Percentiles rank a stretch among this genome's conserved stretches.
These are phyloP conservation scores for Zoanthus gigantus DNA, from an alignment of 92 coral and sea anemone species.

Conservation along the genomic window DNA sequence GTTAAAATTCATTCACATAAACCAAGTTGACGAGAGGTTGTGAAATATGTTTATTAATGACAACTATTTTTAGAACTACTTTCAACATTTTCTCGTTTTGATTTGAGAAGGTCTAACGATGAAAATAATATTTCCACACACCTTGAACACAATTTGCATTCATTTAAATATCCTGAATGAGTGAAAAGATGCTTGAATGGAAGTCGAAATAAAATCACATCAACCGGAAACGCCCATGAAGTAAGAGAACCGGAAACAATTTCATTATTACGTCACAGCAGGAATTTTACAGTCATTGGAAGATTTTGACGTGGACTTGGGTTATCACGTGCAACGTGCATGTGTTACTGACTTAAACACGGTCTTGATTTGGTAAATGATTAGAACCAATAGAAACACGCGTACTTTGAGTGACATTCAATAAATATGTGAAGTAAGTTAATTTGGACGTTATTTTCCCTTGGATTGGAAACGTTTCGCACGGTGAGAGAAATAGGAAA, in stretches of 20 bases:
- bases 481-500: background rate
- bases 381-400: constrained; percentile 12
- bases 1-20: too few relatives aligned
- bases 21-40: too few relatives aligned
- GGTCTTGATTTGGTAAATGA: constrained; percentile 14
- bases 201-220: background rate
- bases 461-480: background rate
- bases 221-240: background rate
- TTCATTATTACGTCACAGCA: constrained; percentile 44
- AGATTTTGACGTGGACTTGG: background rate
- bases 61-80: too few relatives aligned
- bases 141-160: too few relatives aligned
- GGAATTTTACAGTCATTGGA: background rate
- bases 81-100: too few relatives aligned
- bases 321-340: constrained; percentile 22
- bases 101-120: too few relatives aligned
- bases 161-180: too few relatives aligned
- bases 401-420: background rate
- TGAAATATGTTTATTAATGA: too few relatives aligned
- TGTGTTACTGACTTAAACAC: background rate
- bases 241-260: background rate
- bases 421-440: background rate
- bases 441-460: background rate
- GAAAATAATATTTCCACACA: too few relatives aligned
- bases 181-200: background rate